Evolutionary conservation across 1,140 invertebrate species (phyloP), one percentile per base, ranked within the genome.

Genomic region (Megalonaias nervosa): DNA sequence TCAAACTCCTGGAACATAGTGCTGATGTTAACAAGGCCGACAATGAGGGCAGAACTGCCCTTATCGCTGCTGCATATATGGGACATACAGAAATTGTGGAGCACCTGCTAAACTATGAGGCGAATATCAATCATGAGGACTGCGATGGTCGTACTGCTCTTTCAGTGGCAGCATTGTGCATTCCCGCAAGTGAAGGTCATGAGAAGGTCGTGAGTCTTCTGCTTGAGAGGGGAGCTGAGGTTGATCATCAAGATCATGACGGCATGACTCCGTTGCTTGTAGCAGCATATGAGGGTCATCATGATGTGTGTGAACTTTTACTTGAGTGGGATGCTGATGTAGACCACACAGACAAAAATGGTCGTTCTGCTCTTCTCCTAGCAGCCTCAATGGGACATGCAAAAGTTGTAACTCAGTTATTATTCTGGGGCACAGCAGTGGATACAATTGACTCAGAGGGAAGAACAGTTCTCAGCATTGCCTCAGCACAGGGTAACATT

Each of bases 211-310:
- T 91, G 17, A 86, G 84, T 77, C 81, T 89, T 31, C 92, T 99
- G 21, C 92, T 99, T 5, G 96, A 98, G 85, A 93, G 97, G 81
- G 87, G 87, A 17, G 87, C 89, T 3, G 88, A 88, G 65, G 95
- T 97, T 11, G 95, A 98, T 91, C 96, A 97, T 86, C 93, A 94
- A 69, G 96, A 97, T 38, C 96, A 98, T 85, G 97, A 98, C 91
- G 97, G 97, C 11, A 97, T 97, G 91, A 98, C 97, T 11, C 96
- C 97, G 1, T 92, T 99, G n/a, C 93, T 97, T 91, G 93, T 97
- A 62, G 96, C 96, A 48, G 95, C 96, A 16, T 89, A 87, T 75
- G 89, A 91, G 76, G 90, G 90, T 74, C 89, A 90, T 71, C 79
- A 93, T 76, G 95, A 96, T 84, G 95, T 97, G 1, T 97, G 96